Percentiles rank a stretch among this genome's conserved stretches.
Conservation (phyloP, 92 coral and sea anemone genomes). For the Bergia sp. region DNA sequence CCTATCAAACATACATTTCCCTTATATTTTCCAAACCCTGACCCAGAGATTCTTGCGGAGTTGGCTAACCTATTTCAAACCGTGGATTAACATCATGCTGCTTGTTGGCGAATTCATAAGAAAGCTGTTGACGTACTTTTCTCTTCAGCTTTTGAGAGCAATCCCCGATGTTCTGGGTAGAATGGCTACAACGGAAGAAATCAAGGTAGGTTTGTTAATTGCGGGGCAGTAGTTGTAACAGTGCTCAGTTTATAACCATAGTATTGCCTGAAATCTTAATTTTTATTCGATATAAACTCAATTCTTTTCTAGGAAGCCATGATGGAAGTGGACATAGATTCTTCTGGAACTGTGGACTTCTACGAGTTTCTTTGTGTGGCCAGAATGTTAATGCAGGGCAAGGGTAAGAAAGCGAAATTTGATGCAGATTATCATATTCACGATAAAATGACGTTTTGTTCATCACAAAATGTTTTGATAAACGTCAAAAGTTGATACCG, state of each 20-base stretch:
- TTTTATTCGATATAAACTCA: background rate
- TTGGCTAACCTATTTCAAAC: no score
- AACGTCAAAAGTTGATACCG: no score
- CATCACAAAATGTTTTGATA: no score
- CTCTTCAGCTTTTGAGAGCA: conserved; percentile 82
- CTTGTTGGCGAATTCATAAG: no score
- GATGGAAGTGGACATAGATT: conserved; percentile 87
- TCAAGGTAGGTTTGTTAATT: conserved; percentile 59
- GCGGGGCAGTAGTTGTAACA: background rate
- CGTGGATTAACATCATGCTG: no score
- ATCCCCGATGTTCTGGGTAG: conserved; percentile 93
- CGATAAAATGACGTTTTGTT: no score
- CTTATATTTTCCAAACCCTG: no score
- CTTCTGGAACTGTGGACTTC: conserved; percentile 95
- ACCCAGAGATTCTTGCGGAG: no score
- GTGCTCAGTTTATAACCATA: background rate
- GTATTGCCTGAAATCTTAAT: background rate
- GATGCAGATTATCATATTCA: background rate
- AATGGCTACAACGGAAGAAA: conserved; percentile 98
- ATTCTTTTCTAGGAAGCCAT: conserved; percentile 80
- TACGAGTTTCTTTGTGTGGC: conserved; percentile 94
- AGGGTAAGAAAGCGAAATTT: conserved; percentile 57
- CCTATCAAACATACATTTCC: no score
- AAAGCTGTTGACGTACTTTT: background rate
- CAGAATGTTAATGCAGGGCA: conserved; percentile 85